A percentile compares a stretch with the other conserved stretches of the same genome.
phyloP scores from a whole-genome alignment of 2,113 vertebrate species.

The Protobothrops mucrosquamatus region DNA sequence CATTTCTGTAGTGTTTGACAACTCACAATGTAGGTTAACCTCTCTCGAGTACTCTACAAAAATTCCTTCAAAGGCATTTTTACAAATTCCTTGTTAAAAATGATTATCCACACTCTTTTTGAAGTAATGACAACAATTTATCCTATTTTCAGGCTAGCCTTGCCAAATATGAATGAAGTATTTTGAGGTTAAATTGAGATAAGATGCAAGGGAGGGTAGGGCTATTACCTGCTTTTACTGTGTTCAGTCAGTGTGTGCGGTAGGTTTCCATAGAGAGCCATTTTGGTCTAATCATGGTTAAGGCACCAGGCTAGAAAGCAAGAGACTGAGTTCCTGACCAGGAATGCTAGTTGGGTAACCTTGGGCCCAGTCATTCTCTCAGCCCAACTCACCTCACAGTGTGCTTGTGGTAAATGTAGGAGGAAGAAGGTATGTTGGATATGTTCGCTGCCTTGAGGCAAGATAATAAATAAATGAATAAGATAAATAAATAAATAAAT shows the following conservation, averaged over 20 bases:
- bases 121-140: not conserved
- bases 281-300: not conserved
- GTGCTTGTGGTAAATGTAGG: not conserved
- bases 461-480: not conserved
- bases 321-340: not conserved
- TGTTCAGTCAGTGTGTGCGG: not conserved
- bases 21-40: not conserved
- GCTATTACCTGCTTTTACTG: not conserved
- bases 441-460: not conserved
- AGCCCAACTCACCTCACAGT: not conserved
- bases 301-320: not conserved
- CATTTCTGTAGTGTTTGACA: not conserved
- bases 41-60: not conserved
- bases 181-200: not conserved
- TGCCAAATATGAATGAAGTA: not conserved
- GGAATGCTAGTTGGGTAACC: not conserved
- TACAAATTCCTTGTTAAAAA: constrained; percentile 1
- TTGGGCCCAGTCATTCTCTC: not conserved
- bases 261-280: not conserved
- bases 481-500: not conserved
- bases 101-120: not conserved
- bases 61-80: not conserved
- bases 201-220: not conserved
- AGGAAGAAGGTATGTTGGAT: not conserved
- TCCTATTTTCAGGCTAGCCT: not conserved